Evolutionary conservation across 2,888 invertebrate species (phyloP).

Genomic region (Eudemis profundana): DNA sequence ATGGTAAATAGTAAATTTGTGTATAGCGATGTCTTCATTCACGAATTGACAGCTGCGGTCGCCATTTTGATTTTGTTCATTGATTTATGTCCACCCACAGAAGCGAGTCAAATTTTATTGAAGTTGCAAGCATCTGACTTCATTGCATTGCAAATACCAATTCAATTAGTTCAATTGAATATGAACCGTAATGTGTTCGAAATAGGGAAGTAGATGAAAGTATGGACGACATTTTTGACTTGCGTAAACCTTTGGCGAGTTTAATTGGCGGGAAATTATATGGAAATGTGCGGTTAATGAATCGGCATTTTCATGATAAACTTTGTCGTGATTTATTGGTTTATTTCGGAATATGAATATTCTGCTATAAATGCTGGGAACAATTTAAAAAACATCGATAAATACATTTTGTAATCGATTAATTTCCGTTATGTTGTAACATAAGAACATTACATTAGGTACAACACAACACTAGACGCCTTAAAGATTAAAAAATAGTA

Average conservation of each 20-base stretch:
- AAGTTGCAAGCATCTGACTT: slow-evolving; percentile 36
- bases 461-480: no score
- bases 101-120: slow-evolving; percentile 39
- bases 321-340: slow-evolving; percentile 2
- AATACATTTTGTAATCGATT: no score
- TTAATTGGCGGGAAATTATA: slow-evolving; percentile 28
- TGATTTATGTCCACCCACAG: slow-evolving; percentile 71
- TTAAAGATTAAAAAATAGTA: no score
- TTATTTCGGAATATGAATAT: no score
- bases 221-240: neutral
- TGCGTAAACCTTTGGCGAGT: slow-evolving; percentile 10
- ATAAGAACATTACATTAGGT: no score
- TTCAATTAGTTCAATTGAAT: neutral
- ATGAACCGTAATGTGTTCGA: neutral
- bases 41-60: slow-evolving; percentile 78
- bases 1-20: slow-evolving; percentile 49
- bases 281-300: slow-evolving; percentile 24
- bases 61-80: slow-evolving; percentile 65
- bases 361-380: no score
- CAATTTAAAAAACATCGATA: no score
- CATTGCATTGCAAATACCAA: slow-evolving; percentile 11
- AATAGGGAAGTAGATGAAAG: neutral
- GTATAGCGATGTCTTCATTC: slow-evolving; percentile 70
- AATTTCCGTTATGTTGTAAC: no score
- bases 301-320: slow-evolving; percentile 10